Base-by-base conservation (phyloP, 2,888 invertebrate genomes). In the Parnassius mnemosyne region DNA sequence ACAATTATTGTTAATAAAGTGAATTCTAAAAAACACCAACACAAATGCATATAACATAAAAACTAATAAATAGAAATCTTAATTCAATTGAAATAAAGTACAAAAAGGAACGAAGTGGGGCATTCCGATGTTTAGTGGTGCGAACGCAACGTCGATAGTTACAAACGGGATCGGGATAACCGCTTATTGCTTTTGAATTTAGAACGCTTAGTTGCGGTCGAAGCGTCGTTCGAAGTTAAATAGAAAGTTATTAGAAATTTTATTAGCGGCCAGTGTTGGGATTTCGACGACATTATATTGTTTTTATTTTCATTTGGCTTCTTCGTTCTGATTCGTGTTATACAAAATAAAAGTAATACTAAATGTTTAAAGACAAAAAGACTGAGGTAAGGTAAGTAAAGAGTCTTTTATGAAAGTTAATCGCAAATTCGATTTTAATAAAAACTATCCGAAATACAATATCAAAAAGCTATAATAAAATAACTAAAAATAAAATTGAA, bases 151-250 rank as follows among this genome's bases (percentile, higher is more conserved):
- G 71, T 72, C 73, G 75, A 74, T 75, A 76, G 71, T 69, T 67
- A 69, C 66, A 70, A 75, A 72, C 69, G 68, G 69, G 73, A 70
- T 67, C 68, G 68, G 75, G 72, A 75, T 74, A 72, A 72, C 73
- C 71, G 71, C 76, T 76, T 77, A 78, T 79, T 78, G 77, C 72
- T 76, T 77, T 77, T 74, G 74, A 77, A 80, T 78, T 79, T 78
- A 73, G 75, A 78, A 75, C 78, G 71, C 71, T 75, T 72, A 72
- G 71, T 68, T 71, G 75, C 66, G 71, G 71, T 69, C 66, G 63
- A 52, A 60, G 61, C 65, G 65, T 66, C 65, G 67, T 65, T 66
- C 57, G 59, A 68, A 67, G 56, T 68, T 70, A 68, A 69, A 70
- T 69, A 68, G 70, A 70, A 71, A 72, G 73, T 73, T 75, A 70